Percentiles rank a stretch among this genome's conserved stretches.
phyloP scores from a whole-genome alignment of 2,888 invertebrate species.

The Congeria kusceri region DNA sequence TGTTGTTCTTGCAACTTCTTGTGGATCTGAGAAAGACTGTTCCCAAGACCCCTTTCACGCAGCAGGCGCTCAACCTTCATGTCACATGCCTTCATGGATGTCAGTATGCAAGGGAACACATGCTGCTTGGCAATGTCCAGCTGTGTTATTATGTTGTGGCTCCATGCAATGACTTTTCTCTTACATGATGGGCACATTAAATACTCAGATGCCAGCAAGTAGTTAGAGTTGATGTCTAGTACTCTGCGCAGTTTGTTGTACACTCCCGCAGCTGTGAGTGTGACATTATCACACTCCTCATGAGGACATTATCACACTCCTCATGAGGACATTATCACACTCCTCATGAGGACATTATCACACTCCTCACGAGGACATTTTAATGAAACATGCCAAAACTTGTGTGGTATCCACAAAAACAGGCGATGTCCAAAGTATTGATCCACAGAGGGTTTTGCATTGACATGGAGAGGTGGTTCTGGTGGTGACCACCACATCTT shows the following conservation, averaged over 20 bases:
- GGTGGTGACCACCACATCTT: constrained; percentile 4
- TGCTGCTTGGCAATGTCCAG: constrained; percentile 50
- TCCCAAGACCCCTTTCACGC: constrained; percentile 59
- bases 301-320: too few species aligned
- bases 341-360: too few species aligned
- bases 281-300: too few species aligned
- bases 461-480: neutral
- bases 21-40: constrained; percentile 54
- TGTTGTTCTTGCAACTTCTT: constrained; percentile 60
- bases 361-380: too few species aligned
- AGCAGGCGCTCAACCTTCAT: constrained; percentile 51
- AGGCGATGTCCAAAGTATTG: constrained; percentile 1
- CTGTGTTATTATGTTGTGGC: constrained; percentile 44
- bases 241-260: too few species aligned
- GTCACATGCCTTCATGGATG: constrained; percentile 59
- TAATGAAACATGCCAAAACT: neutral
- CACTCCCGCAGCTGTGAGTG: too few species aligned
- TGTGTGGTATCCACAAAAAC: neutral
- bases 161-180: constrained; percentile 54
- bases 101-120: constrained; percentile 60
- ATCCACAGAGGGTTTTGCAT: neutral
- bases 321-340: too few species aligned
- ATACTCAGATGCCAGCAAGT: too few species aligned
- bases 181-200: constrained; percentile 43
- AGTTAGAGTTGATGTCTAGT: too few species aligned